Base-by-base conservation (phyloP, 53 echinoderm and acorn worm species). In the Mesocentrotus franciscanus region DNA sequence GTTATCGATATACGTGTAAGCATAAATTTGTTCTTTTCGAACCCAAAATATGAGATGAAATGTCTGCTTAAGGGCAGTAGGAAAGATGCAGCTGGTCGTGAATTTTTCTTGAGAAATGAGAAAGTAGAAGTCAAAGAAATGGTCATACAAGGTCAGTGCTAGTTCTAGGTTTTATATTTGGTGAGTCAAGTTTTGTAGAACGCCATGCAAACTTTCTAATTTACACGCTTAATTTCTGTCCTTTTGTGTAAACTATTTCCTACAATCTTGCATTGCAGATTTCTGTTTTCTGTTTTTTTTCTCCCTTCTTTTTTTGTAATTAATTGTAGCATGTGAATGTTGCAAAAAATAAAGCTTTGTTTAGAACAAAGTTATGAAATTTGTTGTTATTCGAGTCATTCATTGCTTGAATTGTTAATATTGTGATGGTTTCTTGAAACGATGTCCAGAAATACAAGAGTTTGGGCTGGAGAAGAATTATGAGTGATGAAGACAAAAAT, bases 291-390 rank as follows among this genome's bases (percentile, higher is more conserved):
- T 85, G 70, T 81, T 93, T 56, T 74, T 57, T 87, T 58, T 58
- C 18, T 58, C 79, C 30, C 58, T 58, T 18, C 18, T 87, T 58
- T 87, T 83, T 94, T 94, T 94, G 95, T 94, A 94, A 94, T 24
- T 94, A 85, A 94, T 64, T 94, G 95, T 94, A 94, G 95, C 95
- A 94, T 94, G 95, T 94, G 95, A 94, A 94, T 94, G 95, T 94
- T 94, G 95, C 95, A 94, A 87, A 94, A 92, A 85, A 93, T 83
- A 94, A 94, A 94, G 94, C 95, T 94, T 94, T 94, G 95, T 94
- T 94, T 94, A 94, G 95, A 94, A 94, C 95, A 94, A 94, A 72
- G 95, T 94, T 56, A 94, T 6, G 24, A 66, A 79, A 71, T 33
- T 94, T 60, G 61, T 90, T 58, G 64, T 91, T 35, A 62, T 32